These are phyloP conservation scores for Lontra canadensis DNA, from an alignment of 2,113 vertebrate species.

Conservation along the genomic window DNA sequence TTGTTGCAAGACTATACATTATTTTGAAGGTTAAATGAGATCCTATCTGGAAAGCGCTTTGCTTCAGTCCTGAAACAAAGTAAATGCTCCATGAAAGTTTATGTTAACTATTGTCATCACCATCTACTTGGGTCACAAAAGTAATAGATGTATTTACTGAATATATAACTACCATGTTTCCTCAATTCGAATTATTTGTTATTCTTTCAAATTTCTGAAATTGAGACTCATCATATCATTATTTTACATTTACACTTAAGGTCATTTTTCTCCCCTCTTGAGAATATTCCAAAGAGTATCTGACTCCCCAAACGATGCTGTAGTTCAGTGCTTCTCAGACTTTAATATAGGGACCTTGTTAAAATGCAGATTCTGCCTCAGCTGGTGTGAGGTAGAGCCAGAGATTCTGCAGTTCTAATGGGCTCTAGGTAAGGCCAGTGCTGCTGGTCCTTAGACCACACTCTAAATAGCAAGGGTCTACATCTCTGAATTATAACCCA, in stretches of 20 bases:
- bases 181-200: background rate
- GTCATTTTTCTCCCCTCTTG: background rate
- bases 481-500: background rate
- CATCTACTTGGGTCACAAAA: background rate
- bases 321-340: background rate
- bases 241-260: conserved; percentile 20
- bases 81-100: background rate
- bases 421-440: background rate
- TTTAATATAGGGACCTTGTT: background rate
- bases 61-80: background rate
- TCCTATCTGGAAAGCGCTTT: background rate
- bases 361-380: background rate
- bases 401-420: background rate
- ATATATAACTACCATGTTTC: background rate
- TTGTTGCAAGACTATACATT: background rate
- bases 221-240: background rate
- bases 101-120: background rate
- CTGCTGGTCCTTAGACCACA: background rate
- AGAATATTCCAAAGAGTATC: background rate
- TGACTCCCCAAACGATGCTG: background rate
- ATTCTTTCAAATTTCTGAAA: conserved; percentile 34
- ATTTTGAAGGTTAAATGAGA: background rate
- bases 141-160: background rate
- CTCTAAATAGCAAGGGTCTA: background rate
- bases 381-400: too few relatives aligned